phyloP scores from a whole-genome alignment of 2,888 invertebrate species.

The Amaurobius ferox region DNA sequence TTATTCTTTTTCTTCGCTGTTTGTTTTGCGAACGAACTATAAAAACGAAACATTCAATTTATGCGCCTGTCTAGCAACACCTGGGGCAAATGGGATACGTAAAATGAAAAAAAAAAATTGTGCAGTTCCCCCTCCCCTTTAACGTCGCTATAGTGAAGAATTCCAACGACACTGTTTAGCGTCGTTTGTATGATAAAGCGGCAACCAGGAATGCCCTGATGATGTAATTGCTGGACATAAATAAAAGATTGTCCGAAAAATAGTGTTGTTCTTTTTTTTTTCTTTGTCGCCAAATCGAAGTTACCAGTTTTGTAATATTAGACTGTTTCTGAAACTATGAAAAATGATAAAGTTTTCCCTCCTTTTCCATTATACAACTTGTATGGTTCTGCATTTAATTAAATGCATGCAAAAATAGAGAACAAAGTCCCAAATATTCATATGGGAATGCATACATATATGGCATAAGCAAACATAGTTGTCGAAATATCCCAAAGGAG shows the following conservation, averaged over 20 bases:
- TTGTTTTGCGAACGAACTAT: constrained; percentile 54
- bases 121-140: constrained; percentile 13
- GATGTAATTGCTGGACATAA: constrained; percentile 70
- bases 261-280: constrained; percentile 29
- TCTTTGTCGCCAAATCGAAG: constrained; percentile 21
- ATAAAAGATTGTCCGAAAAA: constrained; percentile 49
- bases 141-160: neutral
- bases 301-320: neutral
- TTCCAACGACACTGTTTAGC: constrained; percentile 62
- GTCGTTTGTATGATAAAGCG: constrained; percentile 71
- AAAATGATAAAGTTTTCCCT: too few species aligned
- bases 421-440: too few species aligned
- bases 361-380: too few species aligned
- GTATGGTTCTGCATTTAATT: too few species aligned
- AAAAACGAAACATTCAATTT: constrained; percentile 69
- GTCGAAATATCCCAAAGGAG: too few species aligned
- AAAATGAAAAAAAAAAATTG: constrained; percentile 14
- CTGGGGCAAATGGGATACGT: constrained; percentile 61
- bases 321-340: neutral
- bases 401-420: too few species aligned
- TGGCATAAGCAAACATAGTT: too few species aligned
- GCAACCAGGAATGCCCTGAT: constrained; percentile 44
- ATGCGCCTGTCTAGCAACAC: constrained; percentile 63
- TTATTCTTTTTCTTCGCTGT: constrained; percentile 38
- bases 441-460: too few species aligned